Evolutionary conservation across 2,113 vertebrate genomes (phyloP).

Genomic region (Speoplatyrhinus poulsoni): DNA sequence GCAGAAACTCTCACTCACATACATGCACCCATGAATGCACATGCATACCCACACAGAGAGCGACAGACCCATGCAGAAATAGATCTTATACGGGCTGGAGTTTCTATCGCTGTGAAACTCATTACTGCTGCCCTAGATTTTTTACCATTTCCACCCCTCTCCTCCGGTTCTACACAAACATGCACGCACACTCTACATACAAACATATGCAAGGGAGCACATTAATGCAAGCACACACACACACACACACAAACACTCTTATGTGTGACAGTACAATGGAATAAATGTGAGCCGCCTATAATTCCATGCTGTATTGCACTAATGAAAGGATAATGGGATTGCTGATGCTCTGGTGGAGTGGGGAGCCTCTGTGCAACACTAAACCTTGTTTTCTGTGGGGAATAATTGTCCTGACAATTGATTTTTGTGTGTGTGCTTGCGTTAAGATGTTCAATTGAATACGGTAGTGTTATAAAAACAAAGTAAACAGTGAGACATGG

Average conservation of each 20-base stretch:
- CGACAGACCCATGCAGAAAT: constrained; percentile 35
- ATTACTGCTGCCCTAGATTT: constrained; percentile 63
- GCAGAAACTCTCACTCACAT: neutral
- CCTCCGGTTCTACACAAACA: constrained; percentile 18
- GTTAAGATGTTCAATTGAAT: constrained; percentile 23
- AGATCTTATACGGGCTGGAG: constrained; percentile 36
- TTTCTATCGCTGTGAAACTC: constrained; percentile 43
- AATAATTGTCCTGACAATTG: constrained; percentile 47
- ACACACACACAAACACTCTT: neutral
- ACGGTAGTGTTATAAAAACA: constrained; percentile 3
- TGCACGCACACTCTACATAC: neutral
- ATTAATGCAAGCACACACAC: neutral
- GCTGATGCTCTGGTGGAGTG: constrained; percentile 23
- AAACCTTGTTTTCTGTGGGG: constrained; percentile 25
- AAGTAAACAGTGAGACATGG: neutral
- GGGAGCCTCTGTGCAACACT: constrained; percentile 12
- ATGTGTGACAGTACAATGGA: constrained; percentile 1
- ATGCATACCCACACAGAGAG: neutral
- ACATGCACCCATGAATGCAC: constrained; percentile 5
- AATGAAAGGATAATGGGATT: constrained; percentile 36
- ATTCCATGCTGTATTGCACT: neutral
- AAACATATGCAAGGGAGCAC: neutral
- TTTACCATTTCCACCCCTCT: constrained; percentile 33
- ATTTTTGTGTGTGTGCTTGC: neutral
- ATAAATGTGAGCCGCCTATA: constrained; percentile 11